Conservation (phyloP, 2,888 invertebrate genomes). For the Epicampocera succincta region DNA sequence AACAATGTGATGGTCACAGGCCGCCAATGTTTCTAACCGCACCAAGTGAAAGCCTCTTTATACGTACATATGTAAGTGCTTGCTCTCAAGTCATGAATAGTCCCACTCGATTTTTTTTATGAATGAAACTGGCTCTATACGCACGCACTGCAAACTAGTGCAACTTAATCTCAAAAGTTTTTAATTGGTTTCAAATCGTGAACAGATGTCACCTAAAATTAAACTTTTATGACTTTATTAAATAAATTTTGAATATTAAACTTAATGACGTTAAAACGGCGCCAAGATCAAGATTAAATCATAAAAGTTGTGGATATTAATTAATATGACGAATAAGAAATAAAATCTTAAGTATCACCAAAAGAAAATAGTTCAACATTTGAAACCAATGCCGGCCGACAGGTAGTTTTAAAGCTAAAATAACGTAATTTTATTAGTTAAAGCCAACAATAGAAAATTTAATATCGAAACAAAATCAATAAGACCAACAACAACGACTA, state of each 20-base stretch:
- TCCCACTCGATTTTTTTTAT: constrained; percentile 2
- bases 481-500: constrained; percentile 13
- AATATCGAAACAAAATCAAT: constrained; percentile 22
- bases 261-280: constrained; percentile 29
- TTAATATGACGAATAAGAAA: constrained; percentile 9
- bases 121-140: constrained; percentile 12
- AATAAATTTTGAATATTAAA: constrained; percentile 9
- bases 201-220: not conserved
- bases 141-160: not conserved
- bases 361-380: not conserved
- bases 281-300: constrained; percentile 32
- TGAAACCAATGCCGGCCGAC: not conserved
- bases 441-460: not conserved
- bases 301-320: constrained; percentile 10
- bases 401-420: constrained; percentile 25
- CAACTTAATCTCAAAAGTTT: not conserved
- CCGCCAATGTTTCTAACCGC: no score
- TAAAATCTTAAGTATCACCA: no score
- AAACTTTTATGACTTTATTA: constrained; percentile 48
- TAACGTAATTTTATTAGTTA: not conserved
- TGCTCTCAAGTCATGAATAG: no score
- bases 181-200: constrained; percentile 14
- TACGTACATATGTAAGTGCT: no score
- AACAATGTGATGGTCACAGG: no score
- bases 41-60: no score